Percentiles rank a stretch among this genome's conserved stretches.
Conservation (phyloP, 2,797 vertebrate genomes). For the Ceyx erithaca region DNA sequence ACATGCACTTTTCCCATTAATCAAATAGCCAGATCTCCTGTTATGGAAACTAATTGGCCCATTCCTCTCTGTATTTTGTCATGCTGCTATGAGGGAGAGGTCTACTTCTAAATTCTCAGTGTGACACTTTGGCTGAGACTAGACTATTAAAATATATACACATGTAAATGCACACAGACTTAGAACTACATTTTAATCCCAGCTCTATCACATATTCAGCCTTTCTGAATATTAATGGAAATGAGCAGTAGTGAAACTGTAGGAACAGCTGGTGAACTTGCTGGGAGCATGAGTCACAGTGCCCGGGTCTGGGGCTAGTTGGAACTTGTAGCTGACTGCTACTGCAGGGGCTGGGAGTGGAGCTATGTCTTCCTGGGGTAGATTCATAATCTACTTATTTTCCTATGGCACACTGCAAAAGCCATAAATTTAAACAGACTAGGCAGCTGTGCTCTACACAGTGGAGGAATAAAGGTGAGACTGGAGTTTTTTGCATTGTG, state of each 20-base stretch:
- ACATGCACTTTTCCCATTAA: neutral
- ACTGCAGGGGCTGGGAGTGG: neutral
- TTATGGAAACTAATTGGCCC: neutral
- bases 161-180: accelerated
- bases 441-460: neutral
- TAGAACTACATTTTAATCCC: neutral
- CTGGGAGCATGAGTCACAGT: accelerated
- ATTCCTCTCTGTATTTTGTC: neutral
- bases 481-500: accelerated
- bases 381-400: neutral
- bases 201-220: neutral
- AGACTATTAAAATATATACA: neutral
- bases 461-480: neutral
- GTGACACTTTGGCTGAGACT: neutral
- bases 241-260: neutral
- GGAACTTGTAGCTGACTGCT: neutral
- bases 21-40: neutral
- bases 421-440: neutral
- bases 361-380: neutral
- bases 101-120: neutral
- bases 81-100: neutral
- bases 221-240: neutral
- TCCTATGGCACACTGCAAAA: neutral
- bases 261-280: neutral
- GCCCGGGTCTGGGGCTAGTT: neutral